Base-by-base conservation (phyloP, 2,797 vertebrate species). In the Syngnathus rostellatus region DNA sequence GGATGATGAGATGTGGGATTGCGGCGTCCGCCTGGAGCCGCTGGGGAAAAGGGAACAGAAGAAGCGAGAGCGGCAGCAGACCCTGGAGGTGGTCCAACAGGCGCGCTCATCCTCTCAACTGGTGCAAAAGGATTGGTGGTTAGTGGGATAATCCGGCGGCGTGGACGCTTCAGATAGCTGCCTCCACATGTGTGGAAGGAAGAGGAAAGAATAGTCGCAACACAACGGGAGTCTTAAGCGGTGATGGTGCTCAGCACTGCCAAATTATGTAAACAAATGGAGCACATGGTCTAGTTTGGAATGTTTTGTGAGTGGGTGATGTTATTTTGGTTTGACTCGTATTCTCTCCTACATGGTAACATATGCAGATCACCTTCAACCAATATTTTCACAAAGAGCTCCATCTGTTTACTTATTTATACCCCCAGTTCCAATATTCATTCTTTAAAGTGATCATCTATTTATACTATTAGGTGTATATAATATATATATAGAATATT, bases 41-140 rank as follows among this genome's bases (percentile, higher is more conserved):
- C 76, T 79, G 73, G 74, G 79, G 69, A 83, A 25, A 80, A 74
- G 74, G 68, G 67, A 74, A 76, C 17, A 68, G 67, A 82, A 79
- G 83, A 74, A 71, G 74, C 79, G 70, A 73, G 78, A 70, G 62
- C 60, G 14, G 25, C 62, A 81, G 80, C 77, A 77, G 76, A 75
- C 58, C 66, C 75, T 90, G 85, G 89, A 89, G 73, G 64, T 39
- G 77, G 79, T 85, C 87, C 90, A 92, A 77, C 73, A 76, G 71
- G 71, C 81, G 70, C 81, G 83, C 89, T 91, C 84, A 87, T 90
- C 85, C 82, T 84, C 77, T 89, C 84, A 86, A 88, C 86, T 89
- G 83, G 88, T 90, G 84, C 78, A 66, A 90, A 88, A 83, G 81
- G 88, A 89, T 86, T 91, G 84, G 77, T 88, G 84, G 81, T 86